Base-by-base conservation (phyloP, 2,888 invertebrate species). In the Parnassius glacialis region DNA sequence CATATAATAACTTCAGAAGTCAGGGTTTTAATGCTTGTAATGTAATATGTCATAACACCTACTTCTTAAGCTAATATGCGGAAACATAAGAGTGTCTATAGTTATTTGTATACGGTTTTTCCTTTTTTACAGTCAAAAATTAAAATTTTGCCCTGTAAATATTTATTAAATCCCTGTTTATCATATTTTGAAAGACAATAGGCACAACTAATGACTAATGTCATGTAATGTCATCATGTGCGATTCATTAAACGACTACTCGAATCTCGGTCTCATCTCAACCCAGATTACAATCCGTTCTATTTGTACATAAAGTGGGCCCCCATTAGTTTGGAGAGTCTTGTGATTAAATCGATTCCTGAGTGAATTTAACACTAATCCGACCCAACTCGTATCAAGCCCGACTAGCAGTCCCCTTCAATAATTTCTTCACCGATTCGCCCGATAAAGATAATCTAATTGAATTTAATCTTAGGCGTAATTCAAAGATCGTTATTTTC, bases 261-360 rank as follows among this genome's bases (percentile, higher is more conserved):
- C 74, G 63, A 74, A 65, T 68, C 70, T 13, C 71, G 64, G 66
- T 70, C 77, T 78, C 76, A 79, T 80, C 79, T 76, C 71, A 66
- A 63, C 67, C 73, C 74, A 78, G 80, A 81, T 85, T 81, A 81
- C 78, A 76, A 75, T 76, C 75, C 74, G 68, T 70, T 70, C 78
- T 79, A 77, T 79, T 80, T 79, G 78, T 80, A 79, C 79, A 79
- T 80, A 77, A 78, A 70, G 69, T 65, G 70, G 67, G 65, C 66
- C 70, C 66, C 78, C 77, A 81, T 84, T 83, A 81, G 79, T 80
- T 81, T 78, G 69, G 72, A 80, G 81, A 72, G 78, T 70, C 68
- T 68, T 62, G 67, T 74, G 75, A 77, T 78, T 80, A 77, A 79
- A 81, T 80, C 74, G 74, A 74, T 75, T 70, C 70, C 68, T 73